phyloP scores from a whole-genome alignment of 2,113 vertebrate species.

The Sapayoa aenigma region DNA sequence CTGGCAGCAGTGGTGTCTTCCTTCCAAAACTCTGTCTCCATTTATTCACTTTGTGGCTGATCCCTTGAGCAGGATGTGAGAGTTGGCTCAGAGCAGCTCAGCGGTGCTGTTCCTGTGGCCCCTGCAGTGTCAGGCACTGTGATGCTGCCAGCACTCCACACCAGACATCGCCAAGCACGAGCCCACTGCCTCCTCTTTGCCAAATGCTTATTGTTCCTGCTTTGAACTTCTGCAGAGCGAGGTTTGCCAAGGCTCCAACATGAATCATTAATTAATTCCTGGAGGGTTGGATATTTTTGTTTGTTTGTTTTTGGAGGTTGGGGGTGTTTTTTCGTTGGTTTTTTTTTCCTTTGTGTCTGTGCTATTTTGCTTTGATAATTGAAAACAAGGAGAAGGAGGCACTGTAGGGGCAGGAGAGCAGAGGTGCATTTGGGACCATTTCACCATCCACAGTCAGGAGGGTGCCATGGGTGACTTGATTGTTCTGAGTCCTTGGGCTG shows the following conservation, averaged over 20 bases:
- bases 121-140: accelerated
- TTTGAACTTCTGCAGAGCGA: constrained; percentile 24
- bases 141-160: neutral
- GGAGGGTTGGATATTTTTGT: neutral
- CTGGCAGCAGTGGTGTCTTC: neutral
- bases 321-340: neutral
- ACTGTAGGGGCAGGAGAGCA: neutral
- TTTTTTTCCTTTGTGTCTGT: neutral
- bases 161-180: neutral
- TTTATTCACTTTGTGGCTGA: neutral
- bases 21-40: neutral
- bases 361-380: constrained; percentile 21
- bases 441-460: neutral
- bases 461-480: neutral
- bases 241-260: constrained; percentile 43
- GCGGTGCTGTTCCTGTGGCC: neutral
- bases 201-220: constrained; percentile 52
- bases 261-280: constrained; percentile 65
- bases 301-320: neutral
- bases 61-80: neutral
- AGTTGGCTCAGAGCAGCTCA: neutral
- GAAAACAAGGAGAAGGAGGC: neutral
- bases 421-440: neutral
- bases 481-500: neutral
- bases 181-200: neutral